phyloP scores from a whole-genome alignment of 2,888 invertebrate species.

The Synanthedon tipuliformis region DNA sequence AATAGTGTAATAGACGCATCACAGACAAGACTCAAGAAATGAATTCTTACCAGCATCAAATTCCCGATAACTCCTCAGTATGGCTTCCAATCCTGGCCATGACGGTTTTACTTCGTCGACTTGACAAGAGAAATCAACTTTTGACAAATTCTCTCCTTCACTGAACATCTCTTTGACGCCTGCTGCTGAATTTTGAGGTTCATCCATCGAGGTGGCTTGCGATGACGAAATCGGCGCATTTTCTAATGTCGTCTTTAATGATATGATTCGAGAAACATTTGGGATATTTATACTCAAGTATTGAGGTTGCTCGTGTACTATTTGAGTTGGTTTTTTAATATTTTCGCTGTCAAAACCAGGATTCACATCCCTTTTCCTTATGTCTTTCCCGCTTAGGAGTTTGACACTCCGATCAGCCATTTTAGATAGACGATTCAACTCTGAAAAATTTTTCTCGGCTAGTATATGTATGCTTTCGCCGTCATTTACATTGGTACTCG shows the following conservation, averaged over 20 bases:
- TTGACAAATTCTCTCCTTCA: conserved; percentile 8
- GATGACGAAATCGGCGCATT: conserved; percentile 17
- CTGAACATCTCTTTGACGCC: conserved; percentile 27
- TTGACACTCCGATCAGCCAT: conserved; percentile 61
- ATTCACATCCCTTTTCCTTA: conserved; percentile 43
- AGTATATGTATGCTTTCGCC: conserved; percentile 44
- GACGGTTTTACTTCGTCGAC: conserved; percentile 20
- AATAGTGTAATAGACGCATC: too few relatives aligned
- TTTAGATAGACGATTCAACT: conserved; percentile 53
- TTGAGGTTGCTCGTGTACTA: conserved; percentile 20
- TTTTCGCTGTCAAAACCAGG: conserved; percentile 56
- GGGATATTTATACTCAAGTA: conserved; percentile 51
- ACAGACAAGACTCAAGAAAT: too few relatives aligned
- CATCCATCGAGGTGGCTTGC: conserved; percentile 57
- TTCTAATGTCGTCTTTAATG: conserved; percentile 39
- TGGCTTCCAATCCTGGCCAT: conserved; percentile 64
- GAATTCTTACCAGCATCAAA: conserved; percentile 59
- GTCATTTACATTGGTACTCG: conserved; percentile 15
- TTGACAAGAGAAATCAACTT: conserved; percentile 33
- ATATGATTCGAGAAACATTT: conserved; percentile 48
- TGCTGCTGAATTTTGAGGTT: conserved; percentile 43
- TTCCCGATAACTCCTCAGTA: conserved; percentile 63
- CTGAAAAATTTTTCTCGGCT: conserved; percentile 60
- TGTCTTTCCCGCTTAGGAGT: conserved; percentile 44
- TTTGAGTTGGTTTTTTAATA: conserved; percentile 29